These are phyloP conservation scores for Jacana jacana DNA, from an alignment of 2,113 vertebrate species.

Conservation along the genomic window DNA sequence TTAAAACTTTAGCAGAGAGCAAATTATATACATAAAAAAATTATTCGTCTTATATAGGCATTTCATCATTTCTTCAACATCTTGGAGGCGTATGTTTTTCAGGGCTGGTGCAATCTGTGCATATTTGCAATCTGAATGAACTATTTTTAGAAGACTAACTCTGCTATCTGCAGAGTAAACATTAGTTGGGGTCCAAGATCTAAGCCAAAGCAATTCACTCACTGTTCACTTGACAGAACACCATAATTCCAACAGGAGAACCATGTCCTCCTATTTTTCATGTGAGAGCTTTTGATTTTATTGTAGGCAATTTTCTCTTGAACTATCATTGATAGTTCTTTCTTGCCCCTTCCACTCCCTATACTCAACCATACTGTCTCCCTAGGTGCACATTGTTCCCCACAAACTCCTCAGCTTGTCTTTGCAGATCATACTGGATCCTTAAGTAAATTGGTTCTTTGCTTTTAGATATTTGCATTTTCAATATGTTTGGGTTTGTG, in stretches of 20 bases:
- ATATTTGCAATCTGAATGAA: conserved; percentile 1
- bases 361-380: not conserved
- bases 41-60: not conserved
- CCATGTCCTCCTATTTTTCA: not conserved
- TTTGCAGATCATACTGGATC: not conserved
- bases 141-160: conserved; percentile 4
- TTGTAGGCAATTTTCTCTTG: not conserved
- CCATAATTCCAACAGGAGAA: not conserved
- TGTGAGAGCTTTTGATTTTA: not conserved
- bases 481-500: not conserved
- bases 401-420: not conserved
- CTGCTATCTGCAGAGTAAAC: conserved; percentile 4
- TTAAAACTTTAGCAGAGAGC: not conserved
- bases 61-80: not conserved
- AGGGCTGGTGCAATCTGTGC: not conserved
- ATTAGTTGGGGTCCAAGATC: not conserved
- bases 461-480: conserved; percentile 22
- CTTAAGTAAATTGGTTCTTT: not conserved
- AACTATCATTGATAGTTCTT: not conserved
- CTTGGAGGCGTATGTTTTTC: not conserved
- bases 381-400: not conserved
- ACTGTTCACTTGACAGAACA: not conserved
- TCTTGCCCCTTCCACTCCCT: not conserved
- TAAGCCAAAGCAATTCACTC: not conserved
- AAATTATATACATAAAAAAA: not conserved